Conservation (phyloP, 2,797 vertebrate species). For the Smutsia temminckii region DNA sequence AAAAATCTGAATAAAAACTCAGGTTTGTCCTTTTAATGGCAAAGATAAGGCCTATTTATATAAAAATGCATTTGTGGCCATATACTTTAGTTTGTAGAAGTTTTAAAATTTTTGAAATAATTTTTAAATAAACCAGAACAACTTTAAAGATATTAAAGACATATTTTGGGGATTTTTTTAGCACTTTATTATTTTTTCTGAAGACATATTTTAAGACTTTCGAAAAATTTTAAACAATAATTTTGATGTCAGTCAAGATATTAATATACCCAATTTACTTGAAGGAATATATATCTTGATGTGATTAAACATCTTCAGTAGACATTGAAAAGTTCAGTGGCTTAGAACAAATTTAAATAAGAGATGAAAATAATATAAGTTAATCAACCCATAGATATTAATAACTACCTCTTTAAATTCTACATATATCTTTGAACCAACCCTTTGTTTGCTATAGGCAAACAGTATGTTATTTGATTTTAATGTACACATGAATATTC, state of each 20-base stretch:
- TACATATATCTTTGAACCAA: background rate
- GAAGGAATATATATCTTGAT: background rate
- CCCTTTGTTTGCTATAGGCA: background rate
- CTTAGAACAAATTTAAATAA: conserved; percentile 14
- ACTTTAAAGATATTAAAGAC: background rate
- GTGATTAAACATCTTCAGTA: background rate
- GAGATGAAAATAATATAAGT: conserved; percentile 23
- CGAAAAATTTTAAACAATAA: background rate
- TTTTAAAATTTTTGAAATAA: background rate
- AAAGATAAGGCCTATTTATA: background rate
- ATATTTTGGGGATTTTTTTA: background rate
- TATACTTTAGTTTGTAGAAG: background rate
- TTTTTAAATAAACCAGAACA: background rate
- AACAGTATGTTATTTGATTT: background rate
- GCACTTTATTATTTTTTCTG: background rate
- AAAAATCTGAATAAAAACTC: background rate
- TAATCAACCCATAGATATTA: background rate
- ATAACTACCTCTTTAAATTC: conserved; percentile 17
- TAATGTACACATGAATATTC: background rate
- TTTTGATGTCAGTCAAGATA: background rate
- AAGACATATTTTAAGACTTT: background rate
- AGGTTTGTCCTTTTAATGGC: background rate
- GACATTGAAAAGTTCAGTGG: background rate
- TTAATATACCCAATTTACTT: background rate
- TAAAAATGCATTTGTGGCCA: background rate